phyloP scores from a whole-genome alignment of 2,888 invertebrate genomes.

The Chymomyza caudatula region DNA sequence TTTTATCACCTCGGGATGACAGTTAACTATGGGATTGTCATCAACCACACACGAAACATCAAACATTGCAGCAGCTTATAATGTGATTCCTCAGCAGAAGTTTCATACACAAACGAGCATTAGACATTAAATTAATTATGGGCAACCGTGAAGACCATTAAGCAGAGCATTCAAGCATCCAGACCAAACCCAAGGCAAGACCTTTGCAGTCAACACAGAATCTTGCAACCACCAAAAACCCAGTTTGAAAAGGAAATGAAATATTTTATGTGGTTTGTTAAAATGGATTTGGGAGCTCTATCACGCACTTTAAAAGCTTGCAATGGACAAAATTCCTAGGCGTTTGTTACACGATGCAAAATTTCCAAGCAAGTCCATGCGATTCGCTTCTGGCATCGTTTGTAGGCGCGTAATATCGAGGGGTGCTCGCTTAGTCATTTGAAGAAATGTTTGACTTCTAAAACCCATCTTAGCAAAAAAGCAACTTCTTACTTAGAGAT shows the following conservation, averaged over 20 bases:
- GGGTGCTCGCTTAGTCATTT: too few relatives aligned
- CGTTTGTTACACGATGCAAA: too few relatives aligned
- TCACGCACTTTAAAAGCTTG: too few relatives aligned
- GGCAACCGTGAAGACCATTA: slow-evolving; percentile 38
- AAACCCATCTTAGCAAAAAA: too few relatives aligned
- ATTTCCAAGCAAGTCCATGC: too few relatives aligned
- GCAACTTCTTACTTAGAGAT: too few relatives aligned
- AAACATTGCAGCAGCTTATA: neutral
- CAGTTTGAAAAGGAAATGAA: slow-evolving; percentile 29
- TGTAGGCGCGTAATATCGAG: too few relatives aligned
- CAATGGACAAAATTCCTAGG: too few relatives aligned
- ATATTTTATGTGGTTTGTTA: slow-evolving; percentile 24
- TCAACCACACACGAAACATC: slow-evolving; percentile 3
- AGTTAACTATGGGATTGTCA: slow-evolving; percentile 8
- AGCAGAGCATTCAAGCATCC: neutral
- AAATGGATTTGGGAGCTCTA: neutral
- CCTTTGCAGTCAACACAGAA: neutral
- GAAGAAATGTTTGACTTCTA: too few relatives aligned
- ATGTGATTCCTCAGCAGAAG: slow-evolving; percentile 18
- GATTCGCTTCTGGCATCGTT: too few relatives aligned
- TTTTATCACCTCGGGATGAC: neutral
- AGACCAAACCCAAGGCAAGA: neutral
- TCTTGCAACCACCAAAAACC: neutral
- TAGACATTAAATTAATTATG: slow-evolving; percentile 56
- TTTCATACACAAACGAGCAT: slow-evolving; percentile 45